phyloP scores from a whole-genome alignment of 2,797 vertebrate species.

The Mycteria americana region DNA sequence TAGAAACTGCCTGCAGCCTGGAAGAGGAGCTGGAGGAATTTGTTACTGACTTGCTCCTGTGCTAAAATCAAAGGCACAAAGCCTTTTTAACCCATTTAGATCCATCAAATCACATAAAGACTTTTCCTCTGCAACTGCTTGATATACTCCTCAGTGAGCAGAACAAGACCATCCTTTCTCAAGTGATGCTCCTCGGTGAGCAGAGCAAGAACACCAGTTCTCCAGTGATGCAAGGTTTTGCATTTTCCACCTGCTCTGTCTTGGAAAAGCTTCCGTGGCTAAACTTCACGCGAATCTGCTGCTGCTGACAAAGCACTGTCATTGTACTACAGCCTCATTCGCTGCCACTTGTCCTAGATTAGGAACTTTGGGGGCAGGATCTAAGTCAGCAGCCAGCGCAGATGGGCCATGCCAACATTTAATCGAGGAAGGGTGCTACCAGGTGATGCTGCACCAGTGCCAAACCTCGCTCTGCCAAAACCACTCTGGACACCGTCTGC shows the following conservation, averaged over 20 bases:
- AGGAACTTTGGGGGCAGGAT: neutral
- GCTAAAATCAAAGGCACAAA: neutral
- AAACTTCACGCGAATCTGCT: neutral
- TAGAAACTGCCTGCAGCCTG: neutral
- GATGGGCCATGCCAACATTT: neutral
- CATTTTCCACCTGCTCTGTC: neutral
- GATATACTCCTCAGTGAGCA: neutral
- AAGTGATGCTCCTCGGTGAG: neutral
- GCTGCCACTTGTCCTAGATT: neutral
- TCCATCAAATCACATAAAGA: neutral
- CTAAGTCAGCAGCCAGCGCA: neutral
- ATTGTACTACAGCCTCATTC: fast-evolving
- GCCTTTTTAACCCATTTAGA: neutral
- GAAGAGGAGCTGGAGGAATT: neutral
- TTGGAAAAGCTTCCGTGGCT: neutral
- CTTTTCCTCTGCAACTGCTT: neutral
- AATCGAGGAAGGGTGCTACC: neutral
- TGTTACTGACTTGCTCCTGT: neutral
- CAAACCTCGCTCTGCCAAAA: neutral
- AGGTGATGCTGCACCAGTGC: neutral
- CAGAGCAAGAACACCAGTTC: neutral
- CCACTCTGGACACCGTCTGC: neutral
- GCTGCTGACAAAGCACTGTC: neutral
- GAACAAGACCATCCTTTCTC: neutral
- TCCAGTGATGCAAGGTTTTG: neutral